phyloP scores from a whole-genome alignment of 2,888 invertebrate species.

The Agrotis exclamationis region DNA sequence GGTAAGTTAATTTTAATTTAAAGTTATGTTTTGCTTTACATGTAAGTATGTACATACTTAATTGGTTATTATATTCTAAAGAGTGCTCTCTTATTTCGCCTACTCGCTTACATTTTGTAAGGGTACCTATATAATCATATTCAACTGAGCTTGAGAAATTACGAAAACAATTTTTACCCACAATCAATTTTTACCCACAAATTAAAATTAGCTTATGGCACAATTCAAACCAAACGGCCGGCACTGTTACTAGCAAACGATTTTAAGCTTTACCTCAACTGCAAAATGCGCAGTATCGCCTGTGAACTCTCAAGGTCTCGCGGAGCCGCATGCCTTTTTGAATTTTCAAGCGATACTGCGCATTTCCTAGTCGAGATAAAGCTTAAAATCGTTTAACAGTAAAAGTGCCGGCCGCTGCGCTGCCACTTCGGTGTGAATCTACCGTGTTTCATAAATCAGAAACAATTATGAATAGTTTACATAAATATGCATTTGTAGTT shows the following conservation, averaged over 20 bases:
- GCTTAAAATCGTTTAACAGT: constrained; percentile 11
- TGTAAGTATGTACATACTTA: no score
- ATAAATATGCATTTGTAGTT: constrained; percentile 13
- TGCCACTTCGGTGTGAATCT: constrained; percentile 11
- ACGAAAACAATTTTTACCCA: constrained; percentile 16
- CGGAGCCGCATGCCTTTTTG: constrained; percentile 10
- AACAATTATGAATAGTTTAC: constrained; percentile 12
- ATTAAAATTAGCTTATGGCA: constrained; percentile 13
- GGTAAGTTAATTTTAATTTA: no score
- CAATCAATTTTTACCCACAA: constrained; percentile 15
- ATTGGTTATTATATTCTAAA: no score
- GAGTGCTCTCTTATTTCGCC: constrained; percentile 10
- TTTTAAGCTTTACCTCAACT: constrained; percentile 10
- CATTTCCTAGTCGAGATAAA: constrained; percentile 11
- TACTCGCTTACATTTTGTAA: constrained; percentile 13
- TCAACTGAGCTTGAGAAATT: constrained; percentile 16
- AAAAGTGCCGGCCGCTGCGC: constrained; percentile 11
- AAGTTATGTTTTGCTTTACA: no score
- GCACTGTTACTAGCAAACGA: constrained; percentile 10
- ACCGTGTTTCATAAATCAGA: constrained; percentile 10
- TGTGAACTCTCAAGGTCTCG: constrained; percentile 10
- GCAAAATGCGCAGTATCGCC: constrained; percentile 10
- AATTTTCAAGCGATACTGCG: constrained; percentile 11
- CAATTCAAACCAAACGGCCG: constrained; percentile 10
- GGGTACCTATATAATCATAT: no score